These are phyloP conservation scores for Limosa lapponica DNA, from an alignment of 2,797 vertebrate species.

Conservation along the genomic window DNA sequence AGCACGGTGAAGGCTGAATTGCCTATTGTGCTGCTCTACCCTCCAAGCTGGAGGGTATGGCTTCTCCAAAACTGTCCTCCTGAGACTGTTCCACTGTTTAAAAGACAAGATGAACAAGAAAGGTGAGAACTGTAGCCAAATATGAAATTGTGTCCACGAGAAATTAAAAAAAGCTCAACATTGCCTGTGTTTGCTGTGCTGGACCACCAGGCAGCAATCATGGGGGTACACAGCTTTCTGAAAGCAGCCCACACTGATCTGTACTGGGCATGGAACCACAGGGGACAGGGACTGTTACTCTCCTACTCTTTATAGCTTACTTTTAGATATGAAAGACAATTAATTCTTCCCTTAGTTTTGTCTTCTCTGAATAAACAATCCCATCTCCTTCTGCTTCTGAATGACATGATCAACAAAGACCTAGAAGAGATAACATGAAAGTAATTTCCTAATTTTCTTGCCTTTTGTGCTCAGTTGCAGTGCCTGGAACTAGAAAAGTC, in stretches of 20 bases:
- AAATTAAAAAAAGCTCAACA: no score
- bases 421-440: not conserved
- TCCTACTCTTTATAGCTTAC: not conserved
- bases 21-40: not conserved
- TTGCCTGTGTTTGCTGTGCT: not conserved
- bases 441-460: not conserved
- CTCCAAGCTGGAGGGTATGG: no score
- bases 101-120: not conserved
- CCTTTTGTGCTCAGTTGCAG: not conserved
- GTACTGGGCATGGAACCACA: no score
- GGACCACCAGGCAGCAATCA: not conserved
- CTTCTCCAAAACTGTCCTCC: not conserved
- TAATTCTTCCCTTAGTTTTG: not conserved
- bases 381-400: not conserved
- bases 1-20: not conserved
- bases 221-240: not conserved
- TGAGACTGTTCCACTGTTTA: not conserved
- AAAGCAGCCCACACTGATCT: accelerated
- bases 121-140: not conserved
- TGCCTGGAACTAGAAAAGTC: not conserved
- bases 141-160: not conserved
- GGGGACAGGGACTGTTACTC: not conserved
- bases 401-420: not conserved
- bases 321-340: not conserved
- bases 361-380: not conserved